Conservation (phyloP, 2,113 vertebrate genomes). For the Otis tarda region DNA sequence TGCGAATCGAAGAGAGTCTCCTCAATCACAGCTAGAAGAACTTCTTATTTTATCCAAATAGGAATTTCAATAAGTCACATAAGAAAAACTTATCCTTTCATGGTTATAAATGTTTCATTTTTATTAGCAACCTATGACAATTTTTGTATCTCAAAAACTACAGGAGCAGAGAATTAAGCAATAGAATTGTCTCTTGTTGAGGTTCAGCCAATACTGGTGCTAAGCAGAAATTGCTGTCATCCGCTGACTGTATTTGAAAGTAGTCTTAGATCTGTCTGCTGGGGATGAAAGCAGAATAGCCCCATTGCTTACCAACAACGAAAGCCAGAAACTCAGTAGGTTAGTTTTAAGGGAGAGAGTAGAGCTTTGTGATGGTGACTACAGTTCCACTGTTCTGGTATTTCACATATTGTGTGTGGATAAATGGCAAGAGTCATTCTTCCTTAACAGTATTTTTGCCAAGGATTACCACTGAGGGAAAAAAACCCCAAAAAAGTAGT, state of each 20-base stretch:
- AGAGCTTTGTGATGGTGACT: neutral
- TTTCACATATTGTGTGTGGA: neutral
- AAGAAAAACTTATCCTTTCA: neutral
- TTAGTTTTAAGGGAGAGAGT: neutral
- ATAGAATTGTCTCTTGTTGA: neutral
- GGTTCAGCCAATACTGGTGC: neutral
- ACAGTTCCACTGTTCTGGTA: neutral
- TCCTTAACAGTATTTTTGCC: neutral
- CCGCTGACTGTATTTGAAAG: neutral
- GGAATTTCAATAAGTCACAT: neutral
- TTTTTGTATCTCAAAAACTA: neutral
- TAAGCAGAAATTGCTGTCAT: neutral
- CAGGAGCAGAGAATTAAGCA: neutral
- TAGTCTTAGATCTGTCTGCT: neutral
- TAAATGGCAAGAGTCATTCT: neutral
- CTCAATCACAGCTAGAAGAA: neutral
- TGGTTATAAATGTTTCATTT: neutral
- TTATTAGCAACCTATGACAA: neutral
- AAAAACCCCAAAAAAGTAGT: neutral
- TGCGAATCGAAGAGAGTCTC: conserved; percentile 28
- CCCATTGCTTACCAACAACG: neutral
- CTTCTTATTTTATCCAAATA: neutral
- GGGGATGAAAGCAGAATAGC: neutral
- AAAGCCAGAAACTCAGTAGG: neutral
- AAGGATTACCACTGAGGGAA: neutral